Conservation (phyloP, 30 jellyfish, hydroid and myxozoan genomes). For the Turritopsis dohrnii region DNA sequence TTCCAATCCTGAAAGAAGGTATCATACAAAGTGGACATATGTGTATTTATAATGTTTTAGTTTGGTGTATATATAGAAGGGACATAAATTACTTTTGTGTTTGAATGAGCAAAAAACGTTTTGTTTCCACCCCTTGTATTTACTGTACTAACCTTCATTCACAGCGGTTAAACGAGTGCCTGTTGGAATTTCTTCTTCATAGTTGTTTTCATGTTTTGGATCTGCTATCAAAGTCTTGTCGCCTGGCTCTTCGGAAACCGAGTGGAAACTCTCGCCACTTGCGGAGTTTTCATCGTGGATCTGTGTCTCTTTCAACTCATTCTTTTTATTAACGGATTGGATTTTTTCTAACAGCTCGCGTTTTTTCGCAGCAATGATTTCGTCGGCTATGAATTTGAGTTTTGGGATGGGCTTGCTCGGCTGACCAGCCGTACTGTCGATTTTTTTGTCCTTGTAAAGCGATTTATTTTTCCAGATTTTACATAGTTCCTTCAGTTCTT, state of each 20-base stretch:
- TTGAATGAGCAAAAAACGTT: no score
- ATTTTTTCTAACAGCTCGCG: not conserved
- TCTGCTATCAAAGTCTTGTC: not conserved
- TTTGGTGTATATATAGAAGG: no score
- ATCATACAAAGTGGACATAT: no score
- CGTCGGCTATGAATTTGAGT: not conserved
- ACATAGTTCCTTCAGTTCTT: conserved; percentile 1
- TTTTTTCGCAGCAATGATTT: not conserved
- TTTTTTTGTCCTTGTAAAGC: not conserved
- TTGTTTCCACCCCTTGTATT: no score
- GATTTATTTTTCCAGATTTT: conserved; percentile 1
- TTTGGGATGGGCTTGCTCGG: not conserved
- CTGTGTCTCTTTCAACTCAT: not conserved
- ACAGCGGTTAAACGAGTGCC: no score
- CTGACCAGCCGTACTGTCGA: not conserved
- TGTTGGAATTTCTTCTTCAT: no score
- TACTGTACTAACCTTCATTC: no score
- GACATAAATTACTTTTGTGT: no score
- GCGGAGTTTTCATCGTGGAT: not conserved
- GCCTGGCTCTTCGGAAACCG: not conserved
- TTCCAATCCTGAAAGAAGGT: not conserved
- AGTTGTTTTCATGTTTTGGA: no score
- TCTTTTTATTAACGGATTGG: not conserved
- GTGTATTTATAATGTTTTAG: no score
- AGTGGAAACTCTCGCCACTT: no score